Base-by-base conservation (phyloP, 2,888 invertebrate genomes). In the Steinernema carpocapsae region DNA sequence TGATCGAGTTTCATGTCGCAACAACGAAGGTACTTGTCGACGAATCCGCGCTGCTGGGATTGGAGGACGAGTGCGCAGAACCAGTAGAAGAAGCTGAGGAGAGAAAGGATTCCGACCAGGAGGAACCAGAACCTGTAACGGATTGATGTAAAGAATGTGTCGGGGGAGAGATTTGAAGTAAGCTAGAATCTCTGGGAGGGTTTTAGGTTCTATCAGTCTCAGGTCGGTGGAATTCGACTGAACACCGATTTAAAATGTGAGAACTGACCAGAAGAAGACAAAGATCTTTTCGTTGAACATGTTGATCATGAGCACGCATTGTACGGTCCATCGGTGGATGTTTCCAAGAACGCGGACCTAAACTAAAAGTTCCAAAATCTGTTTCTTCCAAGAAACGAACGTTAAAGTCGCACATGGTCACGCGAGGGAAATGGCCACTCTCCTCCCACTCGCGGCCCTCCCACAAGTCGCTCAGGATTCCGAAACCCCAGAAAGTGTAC, bases 401-500 rank as follows among this genome's bases (percentile, higher is more conserved):
- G 43, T 83, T 83, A 74, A 81, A 83, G 71, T 81, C 82, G 72
- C 82, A 81, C 59, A 83, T 70, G 7, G 83, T 81, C 32, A 81
- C 82, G 19, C 85, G 76, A 17, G 83, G 83, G 70, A 83, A 82
- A 73, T 83, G 79, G 29, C 82, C 81, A 6, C 84, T 84, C 76
- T 88, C 86, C 71, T 83, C 80, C 87, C 87, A 88, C 77, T 85
- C 84, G 7, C 83, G 75, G 24, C 88, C 88, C 42, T 80, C 74
- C 52, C 80, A 74, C 42, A 88, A 78, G 77, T 88, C 88, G 10
- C 79, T 72, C 24, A 88, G 84, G 72, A 88, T 85, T 17, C 88
- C 88, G 73, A 85, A 78, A 59, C 88, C 88, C 86, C 88, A 88
- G 79, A 88, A 85, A 29, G 83, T 83, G 79, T 88, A 88, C 43